These are phyloP conservation scores for Sitophilus oryzae DNA, from an alignment of 1,140 invertebrate species.

Conservation along the genomic window DNA sequence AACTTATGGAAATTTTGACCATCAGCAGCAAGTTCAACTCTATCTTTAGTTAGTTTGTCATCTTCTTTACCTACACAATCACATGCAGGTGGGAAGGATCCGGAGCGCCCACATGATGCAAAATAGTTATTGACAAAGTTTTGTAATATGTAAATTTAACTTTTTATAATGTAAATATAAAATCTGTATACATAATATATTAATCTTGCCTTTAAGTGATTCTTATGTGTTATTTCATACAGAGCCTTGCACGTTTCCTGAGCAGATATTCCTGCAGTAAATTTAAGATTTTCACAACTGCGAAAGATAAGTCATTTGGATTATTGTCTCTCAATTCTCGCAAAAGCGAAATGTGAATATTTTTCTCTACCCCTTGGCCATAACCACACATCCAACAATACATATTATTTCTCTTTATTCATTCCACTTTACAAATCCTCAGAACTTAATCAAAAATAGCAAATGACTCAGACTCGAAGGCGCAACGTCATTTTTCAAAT, in stretches of 20 bases:
- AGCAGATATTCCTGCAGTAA: constrained; percentile 14
- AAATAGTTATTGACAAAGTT: not conserved
- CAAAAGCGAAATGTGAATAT: constrained; percentile 4
- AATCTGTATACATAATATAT: not conserved
- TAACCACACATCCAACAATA: not conserved
- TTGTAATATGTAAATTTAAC: too few relatives aligned
- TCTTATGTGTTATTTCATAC: constrained; percentile 1
- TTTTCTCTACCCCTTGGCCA: not conserved
- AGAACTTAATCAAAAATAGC: too few relatives aligned
- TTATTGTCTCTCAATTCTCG: constrained; percentile 5
- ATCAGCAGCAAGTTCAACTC: not conserved
- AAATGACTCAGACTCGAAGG: too few relatives aligned
- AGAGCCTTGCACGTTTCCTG: constrained; percentile 13
- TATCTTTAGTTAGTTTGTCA: not conserved
- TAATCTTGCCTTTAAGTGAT: constrained; percentile 7
- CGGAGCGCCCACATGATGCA: not conserved
- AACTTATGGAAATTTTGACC: too few relatives aligned
- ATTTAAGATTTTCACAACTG: constrained; percentile 17
- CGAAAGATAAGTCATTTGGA: constrained; percentile 6
- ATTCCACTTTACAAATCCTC: too few relatives aligned
- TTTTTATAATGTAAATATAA: not conserved
- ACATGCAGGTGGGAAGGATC: not conserved
- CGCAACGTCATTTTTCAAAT: too few relatives aligned
- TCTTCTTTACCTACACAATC: not conserved
- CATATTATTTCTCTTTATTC: too few relatives aligned